These are phyloP conservation scores for Myiozetetes cayanensis DNA, from an alignment of 2,113 vertebrate genomes.

Conservation along the genomic window DNA sequence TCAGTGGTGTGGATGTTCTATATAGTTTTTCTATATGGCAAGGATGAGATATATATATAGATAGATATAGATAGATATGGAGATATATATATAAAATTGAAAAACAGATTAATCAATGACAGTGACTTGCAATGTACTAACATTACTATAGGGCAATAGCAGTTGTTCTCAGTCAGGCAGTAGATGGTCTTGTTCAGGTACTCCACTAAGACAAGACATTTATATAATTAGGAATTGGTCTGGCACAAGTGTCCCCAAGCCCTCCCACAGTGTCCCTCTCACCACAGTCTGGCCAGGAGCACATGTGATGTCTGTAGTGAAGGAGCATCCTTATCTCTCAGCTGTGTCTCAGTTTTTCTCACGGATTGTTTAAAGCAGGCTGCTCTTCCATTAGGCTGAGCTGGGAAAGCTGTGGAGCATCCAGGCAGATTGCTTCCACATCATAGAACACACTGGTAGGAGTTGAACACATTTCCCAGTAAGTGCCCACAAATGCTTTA, in stretches of 20 bases:
- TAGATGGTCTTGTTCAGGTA: not conserved
- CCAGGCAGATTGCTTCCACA: not conserved
- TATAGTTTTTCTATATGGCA: not conserved
- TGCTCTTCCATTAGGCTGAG: not conserved
- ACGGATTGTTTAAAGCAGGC: not conserved
- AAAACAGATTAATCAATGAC: not conserved
- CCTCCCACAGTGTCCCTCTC: not conserved
- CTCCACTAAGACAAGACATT: not conserved
- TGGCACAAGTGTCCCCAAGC: not conserved
- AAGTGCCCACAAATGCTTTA: constrained; percentile 9
- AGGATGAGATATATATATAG: fast-evolving
- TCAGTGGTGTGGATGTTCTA: not conserved
- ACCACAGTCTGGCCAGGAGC: not conserved
- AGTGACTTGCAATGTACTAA: not conserved
- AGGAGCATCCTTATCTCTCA: not conserved
- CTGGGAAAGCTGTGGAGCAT: not conserved
- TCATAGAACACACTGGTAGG: not conserved
- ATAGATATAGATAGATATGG: fast-evolving
- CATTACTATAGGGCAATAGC: not conserved
- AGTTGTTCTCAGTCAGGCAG: not conserved
- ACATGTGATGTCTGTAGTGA: not conserved
- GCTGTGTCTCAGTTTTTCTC: not conserved
- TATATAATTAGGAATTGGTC: not conserved
- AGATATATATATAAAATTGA: not conserved
- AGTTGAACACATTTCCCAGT: constrained; percentile 24